Percentiles rank a stretch among this genome's conserved stretches.
These are phyloP conservation scores for Hippocampus barbouri DNA, from an alignment of 2,113 vertebrate species.

Conservation along the genomic window DNA sequence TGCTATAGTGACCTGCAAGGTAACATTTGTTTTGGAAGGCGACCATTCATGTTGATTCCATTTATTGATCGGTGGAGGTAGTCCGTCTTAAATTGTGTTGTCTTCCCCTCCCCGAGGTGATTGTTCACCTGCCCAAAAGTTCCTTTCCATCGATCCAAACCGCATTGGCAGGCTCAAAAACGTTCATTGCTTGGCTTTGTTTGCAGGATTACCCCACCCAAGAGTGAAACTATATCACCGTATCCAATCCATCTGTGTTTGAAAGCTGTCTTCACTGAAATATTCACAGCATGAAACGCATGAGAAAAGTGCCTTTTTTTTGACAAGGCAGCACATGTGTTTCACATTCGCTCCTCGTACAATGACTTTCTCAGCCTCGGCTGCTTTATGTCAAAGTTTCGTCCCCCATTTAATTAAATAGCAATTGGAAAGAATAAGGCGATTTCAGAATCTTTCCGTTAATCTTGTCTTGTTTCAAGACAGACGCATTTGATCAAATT, in stretches of 20 bases:
- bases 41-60: background rate
- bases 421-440: background rate
- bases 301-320: conserved; percentile 4
- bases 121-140: conserved; percentile 5
- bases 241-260: conserved; percentile 8
- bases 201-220: background rate
- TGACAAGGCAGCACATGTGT: background rate
- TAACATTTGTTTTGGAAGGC: background rate
- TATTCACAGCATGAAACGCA: conserved; percentile 2
- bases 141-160: background rate
- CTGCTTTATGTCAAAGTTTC: background rate
- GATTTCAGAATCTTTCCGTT: background rate
- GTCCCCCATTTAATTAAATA: background rate
- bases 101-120: background rate
- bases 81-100: background rate
- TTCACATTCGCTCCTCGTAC: background rate
- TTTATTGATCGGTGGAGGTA: background rate
- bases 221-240: background rate
- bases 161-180: background rate
- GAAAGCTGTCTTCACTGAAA: conserved; percentile 5
- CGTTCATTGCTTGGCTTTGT: background rate
- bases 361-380: background rate
- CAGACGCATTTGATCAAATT: background rate
- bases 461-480: background rate
- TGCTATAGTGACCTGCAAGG: too few species aligned